Conservation (phyloP, 2,113 vertebrate genomes). For the Heloderma charlesbogerti region DNA sequence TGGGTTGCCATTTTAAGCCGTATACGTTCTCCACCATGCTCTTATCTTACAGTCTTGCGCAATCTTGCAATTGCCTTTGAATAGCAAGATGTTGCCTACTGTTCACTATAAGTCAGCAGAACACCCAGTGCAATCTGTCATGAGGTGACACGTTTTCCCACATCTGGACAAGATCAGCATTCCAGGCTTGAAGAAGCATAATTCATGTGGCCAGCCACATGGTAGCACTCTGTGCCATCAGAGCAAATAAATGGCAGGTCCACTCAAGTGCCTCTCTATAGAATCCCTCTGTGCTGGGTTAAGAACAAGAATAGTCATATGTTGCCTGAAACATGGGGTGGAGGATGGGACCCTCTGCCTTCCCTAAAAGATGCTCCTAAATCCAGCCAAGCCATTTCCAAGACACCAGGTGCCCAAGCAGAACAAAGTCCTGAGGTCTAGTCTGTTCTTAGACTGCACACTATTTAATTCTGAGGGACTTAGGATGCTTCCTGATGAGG, state of each 20-base stretch:
- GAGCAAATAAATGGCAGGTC: neutral
- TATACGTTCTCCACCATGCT: neutral
- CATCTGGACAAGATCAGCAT: neutral
- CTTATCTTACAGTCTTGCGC: neutral
- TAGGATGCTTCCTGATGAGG: too few relatives aligned
- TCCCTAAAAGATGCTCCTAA: neutral
- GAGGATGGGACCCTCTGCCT: neutral
- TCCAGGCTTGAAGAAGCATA: neutral
- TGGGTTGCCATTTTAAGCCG: neutral
- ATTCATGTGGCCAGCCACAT: neutral
- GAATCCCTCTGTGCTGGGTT: neutral
- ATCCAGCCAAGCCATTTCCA: neutral
- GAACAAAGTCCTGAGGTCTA: neutral
- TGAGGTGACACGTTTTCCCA: neutral
- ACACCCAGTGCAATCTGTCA: neutral
- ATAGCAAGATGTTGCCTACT: neutral
- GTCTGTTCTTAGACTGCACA: neutral
- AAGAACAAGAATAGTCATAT: neutral
- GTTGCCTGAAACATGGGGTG: neutral
- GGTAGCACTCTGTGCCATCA: too few relatives aligned
- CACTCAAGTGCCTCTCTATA: neutral
- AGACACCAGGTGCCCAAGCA: neutral
- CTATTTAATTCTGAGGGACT: neutral
- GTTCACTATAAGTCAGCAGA: neutral
- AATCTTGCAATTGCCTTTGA: neutral